Conservation (phyloP, 2,113 vertebrate genomes). For the Lepus americanus region DNA sequence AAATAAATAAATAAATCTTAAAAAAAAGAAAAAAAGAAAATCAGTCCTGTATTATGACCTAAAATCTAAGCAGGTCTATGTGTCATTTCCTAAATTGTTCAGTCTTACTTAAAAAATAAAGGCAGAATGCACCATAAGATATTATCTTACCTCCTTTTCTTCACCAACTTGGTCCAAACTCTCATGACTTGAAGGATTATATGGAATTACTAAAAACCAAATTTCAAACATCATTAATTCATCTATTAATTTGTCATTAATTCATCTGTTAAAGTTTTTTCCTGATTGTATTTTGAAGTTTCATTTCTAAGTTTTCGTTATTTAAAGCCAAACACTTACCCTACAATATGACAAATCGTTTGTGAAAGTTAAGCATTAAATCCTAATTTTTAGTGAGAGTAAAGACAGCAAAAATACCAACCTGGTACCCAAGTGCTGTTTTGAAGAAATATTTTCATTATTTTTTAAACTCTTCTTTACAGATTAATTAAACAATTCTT, state of each 20-base stretch:
- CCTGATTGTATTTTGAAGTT: constrained; percentile 23
- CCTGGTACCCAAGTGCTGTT: background rate
- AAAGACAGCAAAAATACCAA: background rate
- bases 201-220: constrained; percentile 89
- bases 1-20: too few species aligned
- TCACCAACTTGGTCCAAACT: constrained; percentile 95
- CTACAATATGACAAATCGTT: background rate
- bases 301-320: constrained; percentile 46
- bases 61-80: constrained; percentile 28
- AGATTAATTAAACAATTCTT: constrained; percentile 27
- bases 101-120: background rate
- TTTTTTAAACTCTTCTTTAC: constrained; percentile 48
- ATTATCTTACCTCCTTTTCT: constrained; percentile 95
- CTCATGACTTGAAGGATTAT: constrained; percentile 95
- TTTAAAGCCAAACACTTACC: constrained; percentile 40
- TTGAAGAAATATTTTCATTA: constrained; percentile 20
- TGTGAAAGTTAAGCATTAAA: background rate
- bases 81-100: background rate
- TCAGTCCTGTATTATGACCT: constrained; percentile 3
- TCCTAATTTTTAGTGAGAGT: background rate
- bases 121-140: background rate
- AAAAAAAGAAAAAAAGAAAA: background rate
- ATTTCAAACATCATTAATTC: constrained; percentile 46
- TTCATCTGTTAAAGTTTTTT: too few species aligned
- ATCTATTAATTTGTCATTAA: too few species aligned